These are phyloP conservation scores for Isaurus tuberculatus DNA, from an alignment of 92 coral and sea anemone genomes.

Conservation along the genomic window DNA sequence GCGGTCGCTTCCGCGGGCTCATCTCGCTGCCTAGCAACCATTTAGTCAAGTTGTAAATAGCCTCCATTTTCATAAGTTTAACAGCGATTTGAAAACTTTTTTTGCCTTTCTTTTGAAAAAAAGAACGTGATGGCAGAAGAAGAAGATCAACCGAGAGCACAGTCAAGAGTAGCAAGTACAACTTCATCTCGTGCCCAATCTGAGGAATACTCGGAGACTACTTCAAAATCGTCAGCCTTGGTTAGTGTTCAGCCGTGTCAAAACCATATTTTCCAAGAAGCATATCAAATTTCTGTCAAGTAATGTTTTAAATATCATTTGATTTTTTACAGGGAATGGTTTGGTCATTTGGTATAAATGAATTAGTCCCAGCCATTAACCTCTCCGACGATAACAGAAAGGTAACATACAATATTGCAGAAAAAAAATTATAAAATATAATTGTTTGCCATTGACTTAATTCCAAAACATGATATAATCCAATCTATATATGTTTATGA, in stretches of 20 bases:
- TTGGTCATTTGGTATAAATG: conserved; percentile 96
- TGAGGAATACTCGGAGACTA: conserved; percentile 61
- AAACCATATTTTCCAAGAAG: not conserved
- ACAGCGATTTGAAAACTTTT: not conserved
- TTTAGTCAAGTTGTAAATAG: conserved; percentile 20
- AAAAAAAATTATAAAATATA: too few species aligned
- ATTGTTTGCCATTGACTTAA: too few species aligned
- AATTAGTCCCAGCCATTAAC: conserved; percentile 80
- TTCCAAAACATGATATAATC: too few species aligned
- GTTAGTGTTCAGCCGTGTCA: conserved; percentile 44
- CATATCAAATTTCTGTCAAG: not conserved
- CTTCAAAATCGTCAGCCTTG: conserved; percentile 70
- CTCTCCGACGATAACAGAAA: conserved; percentile 87
- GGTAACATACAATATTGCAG: too few species aligned
- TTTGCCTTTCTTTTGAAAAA: not conserved
- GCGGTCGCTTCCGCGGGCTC: conserved; percentile 26
- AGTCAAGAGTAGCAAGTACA: conserved; percentile 83
- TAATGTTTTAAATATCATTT: not conserved
- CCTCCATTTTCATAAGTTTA: conserved; percentile 21
- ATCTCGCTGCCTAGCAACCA: conserved; percentile 39
- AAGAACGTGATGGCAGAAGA: conserved; percentile 67
- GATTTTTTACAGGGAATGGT: conserved; percentile 76
- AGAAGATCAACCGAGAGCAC: conserved; percentile 74
- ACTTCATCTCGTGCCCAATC: conserved; percentile 60
- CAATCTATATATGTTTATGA: too few species aligned